Evolutionary conservation across 92 coral and sea anemone genomes (phyloP), one percentile per base, ranked within the genome.

Genomic region (Porites rus): DNA sequence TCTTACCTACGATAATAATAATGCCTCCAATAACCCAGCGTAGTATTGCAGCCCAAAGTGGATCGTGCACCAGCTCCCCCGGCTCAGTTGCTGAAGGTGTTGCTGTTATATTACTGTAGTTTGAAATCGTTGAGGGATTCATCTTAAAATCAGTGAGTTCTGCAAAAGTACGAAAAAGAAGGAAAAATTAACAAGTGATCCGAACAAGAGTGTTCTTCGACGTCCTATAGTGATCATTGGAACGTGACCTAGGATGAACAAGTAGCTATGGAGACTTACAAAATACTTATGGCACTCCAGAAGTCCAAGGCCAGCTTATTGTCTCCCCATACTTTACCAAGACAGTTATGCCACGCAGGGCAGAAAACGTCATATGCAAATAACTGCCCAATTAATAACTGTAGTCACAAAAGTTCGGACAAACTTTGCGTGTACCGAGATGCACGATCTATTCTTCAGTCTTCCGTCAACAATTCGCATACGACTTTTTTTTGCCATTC

Each of bases 1-100:
- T 61, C 98, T 88, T 83, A 94, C 98, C 98, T 50, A 91, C 89
- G 14, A 89, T 67, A 58, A 94, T 87, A 14, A 94, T 94, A 6
- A 87, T 67, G 17, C 90, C 65, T 51, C 92, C 92, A 2, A 94
- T 75, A 51, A 79, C 61, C 86, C 88, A 94, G 52, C 98, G 94
- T 43, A 94, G 79, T n/a, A 88, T 76, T 10, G 79, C 76, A 12
- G 96, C 94, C 94, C 94, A 93, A 22, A 88, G 77, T 4, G 98
- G 96, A 28, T 94, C 96, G 66, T n/a, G 18, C 6, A 65, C 72
- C 1, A 12, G 9, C 4, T 18, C 19, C 58, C n/a, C 28, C 14
- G 31, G 31, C 31, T 1, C 70, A 3, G 75, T 19, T 51, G 95
- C 13, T 62, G 79, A 51, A 46, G 56, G 16, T 53, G 63, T 22